A percentile compares a stretch with the other conserved stretches of the same genome.
These are phyloP conservation scores for Anguilla obscura DNA, from an alignment of 2,797 vertebrate genomes.

Conservation along the genomic window DNA sequence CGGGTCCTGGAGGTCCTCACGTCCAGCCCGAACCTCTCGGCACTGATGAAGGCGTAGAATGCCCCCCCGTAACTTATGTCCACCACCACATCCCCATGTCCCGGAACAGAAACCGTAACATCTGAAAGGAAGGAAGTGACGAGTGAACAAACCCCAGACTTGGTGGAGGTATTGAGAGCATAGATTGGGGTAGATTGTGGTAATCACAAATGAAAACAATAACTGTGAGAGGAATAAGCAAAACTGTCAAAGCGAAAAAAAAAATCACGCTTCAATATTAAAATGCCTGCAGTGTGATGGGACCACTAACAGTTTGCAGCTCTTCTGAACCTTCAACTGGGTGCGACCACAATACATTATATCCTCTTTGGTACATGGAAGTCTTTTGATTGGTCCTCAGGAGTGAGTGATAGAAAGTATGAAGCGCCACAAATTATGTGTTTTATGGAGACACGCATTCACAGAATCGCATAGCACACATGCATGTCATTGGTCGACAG, in stretches of 20 bases:
- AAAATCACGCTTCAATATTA: background rate
- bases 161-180: background rate
- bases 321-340: background rate
- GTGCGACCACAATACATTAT: background rate
- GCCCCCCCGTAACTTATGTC: slow-evolving; percentile 90
- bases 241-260: background rate
- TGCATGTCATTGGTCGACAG: too few species aligned
- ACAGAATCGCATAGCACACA: too few species aligned
- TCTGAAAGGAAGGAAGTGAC: slow-evolving; percentile 63
- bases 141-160: background rate
- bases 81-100: slow-evolving; percentile 75
- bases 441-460: too few species aligned
- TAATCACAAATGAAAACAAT: background rate
- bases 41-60: slow-evolving; percentile 85
- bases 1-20: slow-evolving; percentile 77
- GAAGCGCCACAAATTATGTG: too few species aligned
- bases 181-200: background rate
- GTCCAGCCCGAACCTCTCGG: slow-evolving; percentile 80
- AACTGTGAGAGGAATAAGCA: background rate
- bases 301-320: background rate
- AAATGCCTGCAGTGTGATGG: background rate
- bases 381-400: background rate
- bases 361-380: background rate
- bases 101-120: slow-evolving; percentile 73
- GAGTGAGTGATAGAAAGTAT: background rate